A percentile compares a stretch with the other conserved stretches of the same genome.
Conservation (phyloP, 2,888 invertebrate genomes). For the Epinotia ramella region DNA sequence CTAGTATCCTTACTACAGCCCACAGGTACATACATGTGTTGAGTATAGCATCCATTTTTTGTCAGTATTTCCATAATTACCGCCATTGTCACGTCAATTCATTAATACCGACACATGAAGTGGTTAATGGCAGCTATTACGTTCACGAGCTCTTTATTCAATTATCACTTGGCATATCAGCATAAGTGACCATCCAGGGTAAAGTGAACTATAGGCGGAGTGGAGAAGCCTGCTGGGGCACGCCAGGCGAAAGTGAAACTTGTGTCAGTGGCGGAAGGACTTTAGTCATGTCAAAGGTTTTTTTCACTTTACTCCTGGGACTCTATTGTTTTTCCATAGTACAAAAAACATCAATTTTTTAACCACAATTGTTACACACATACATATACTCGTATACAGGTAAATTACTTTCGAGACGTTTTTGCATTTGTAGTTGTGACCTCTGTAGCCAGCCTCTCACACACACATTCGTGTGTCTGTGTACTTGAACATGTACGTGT, state of each 20-base stretch:
- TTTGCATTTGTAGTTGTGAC: no score
- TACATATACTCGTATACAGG: no score
- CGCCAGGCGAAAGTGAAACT: not conserved
- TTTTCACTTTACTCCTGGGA: not conserved
- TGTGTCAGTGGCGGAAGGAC: not conserved
- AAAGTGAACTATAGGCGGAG: no score
- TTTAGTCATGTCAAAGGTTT: not conserved
- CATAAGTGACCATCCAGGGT: not conserved
- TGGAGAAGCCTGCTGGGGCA: no score
- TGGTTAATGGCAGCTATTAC: slow-evolving; percentile 16
- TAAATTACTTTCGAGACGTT: no score
- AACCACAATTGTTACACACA: no score
- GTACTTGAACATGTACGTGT: no score
- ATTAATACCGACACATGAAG: slow-evolving; percentile 25
- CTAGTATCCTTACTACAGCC: not conserved
- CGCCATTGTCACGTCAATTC: slow-evolving; percentile 26
- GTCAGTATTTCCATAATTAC: slow-evolving; percentile 23
- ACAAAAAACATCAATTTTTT: no score
- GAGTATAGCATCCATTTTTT: slow-evolving; percentile 2
- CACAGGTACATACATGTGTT: not conserved
- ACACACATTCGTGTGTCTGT: no score
- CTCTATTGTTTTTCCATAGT: no score
- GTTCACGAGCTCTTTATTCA: slow-evolving; percentile 26
- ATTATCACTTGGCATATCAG: slow-evolving; percentile 16
- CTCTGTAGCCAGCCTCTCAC: no score